Conservation (phyloP, 2,888 invertebrate genomes). For the Heliconius hortense region DNA sequence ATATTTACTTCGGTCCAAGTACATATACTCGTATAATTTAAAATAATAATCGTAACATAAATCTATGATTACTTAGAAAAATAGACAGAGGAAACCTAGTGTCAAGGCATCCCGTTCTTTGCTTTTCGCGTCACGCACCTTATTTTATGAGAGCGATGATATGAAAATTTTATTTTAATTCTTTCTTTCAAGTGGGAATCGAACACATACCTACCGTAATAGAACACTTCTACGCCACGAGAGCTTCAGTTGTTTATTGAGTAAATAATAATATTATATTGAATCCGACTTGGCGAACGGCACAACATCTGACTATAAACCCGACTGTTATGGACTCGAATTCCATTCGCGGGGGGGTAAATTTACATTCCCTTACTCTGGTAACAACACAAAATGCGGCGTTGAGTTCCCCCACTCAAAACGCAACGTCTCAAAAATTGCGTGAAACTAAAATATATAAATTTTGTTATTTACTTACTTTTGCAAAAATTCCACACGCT, state of each 20-base stretch:
- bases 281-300: not conserved
- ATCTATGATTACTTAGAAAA: too few relatives aligned
- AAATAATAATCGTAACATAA: too few relatives aligned
- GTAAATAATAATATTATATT: not conserved
- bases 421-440: not conserved
- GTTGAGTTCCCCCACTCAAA: not conserved
- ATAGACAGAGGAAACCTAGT: too few relatives aligned
- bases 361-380: not conserved
- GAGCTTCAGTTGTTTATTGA: not conserved
- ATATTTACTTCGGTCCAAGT: not conserved
- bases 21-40: too few relatives aligned
- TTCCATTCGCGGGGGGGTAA: too few relatives aligned
- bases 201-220: not conserved
- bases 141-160: not conserved
- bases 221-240: not conserved
- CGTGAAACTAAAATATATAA: not conserved
- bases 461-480: conserved; percentile 65
- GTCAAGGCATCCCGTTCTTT: not conserved
- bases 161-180: not conserved
- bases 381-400: not conserved
- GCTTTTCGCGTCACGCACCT: not conserved
- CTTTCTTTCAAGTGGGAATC: not conserved
- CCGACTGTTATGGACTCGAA: too few relatives aligned
- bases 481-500: conserved; percentile 81
- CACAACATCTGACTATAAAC: not conserved